phyloP scores from a whole-genome alignment of 2,888 invertebrate genomes.

The Lithophane socia region DNA sequence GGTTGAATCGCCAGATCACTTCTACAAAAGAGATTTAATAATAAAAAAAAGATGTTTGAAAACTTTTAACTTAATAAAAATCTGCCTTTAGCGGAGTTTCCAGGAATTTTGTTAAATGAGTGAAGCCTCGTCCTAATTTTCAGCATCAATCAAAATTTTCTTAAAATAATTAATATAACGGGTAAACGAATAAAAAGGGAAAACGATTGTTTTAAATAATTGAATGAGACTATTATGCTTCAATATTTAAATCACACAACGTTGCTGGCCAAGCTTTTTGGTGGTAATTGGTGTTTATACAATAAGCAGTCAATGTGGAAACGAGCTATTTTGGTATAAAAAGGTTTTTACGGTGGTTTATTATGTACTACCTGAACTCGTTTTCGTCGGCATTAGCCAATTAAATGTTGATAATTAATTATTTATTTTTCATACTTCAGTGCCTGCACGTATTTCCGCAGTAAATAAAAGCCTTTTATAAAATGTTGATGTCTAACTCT shows the following conservation, averaged over 20 bases:
- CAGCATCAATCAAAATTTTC: not conserved
- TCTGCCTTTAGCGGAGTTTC: not conserved
- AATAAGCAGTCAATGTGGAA: conserved; percentile 25
- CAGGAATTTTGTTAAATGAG: not conserved
- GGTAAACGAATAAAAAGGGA: not conserved
- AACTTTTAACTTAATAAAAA: conserved; percentile 11
- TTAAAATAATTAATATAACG: not conserved
- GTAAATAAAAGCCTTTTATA: not conserved
- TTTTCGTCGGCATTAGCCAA: conserved; percentile 2
- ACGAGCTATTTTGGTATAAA: not conserved
- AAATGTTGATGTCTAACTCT: not conserved
- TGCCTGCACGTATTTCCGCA: not conserved
- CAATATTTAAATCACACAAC: conserved; percentile 26
- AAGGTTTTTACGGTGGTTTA: not conserved
- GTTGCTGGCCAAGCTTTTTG: conserved; percentile 5
- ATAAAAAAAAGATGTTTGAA: not conserved
- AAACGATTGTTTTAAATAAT: conserved; percentile 5
- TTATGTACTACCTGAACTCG: not conserved
- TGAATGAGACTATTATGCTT: conserved; percentile 16
- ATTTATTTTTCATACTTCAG: not conserved
- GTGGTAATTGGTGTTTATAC: conserved; percentile 25
- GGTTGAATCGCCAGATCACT: conserved; percentile 1
- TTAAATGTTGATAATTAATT: not conserved
- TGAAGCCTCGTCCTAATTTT: not conserved
- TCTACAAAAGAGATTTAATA: conserved; percentile 1